These are phyloP conservation scores for Neogale vison DNA, from an alignment of 2,113 vertebrate species.

Conservation along the genomic window DNA sequence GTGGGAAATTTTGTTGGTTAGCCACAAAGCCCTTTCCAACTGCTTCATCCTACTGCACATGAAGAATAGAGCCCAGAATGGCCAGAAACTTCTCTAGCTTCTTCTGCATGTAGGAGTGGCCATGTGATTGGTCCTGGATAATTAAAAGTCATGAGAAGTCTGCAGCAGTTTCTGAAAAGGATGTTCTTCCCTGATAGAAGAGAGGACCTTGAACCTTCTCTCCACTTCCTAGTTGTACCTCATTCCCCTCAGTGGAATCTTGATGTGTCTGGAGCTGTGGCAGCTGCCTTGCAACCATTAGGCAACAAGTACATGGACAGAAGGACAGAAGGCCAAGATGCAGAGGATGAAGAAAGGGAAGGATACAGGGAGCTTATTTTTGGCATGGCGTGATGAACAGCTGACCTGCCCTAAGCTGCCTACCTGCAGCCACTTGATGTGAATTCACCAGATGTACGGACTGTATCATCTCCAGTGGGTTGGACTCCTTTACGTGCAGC, in stretches of 20 bases:
- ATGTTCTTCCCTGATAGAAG: neutral
- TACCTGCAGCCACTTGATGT: neutral
- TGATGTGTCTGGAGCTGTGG: neutral
- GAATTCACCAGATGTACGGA: neutral
- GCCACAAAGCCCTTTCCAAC: neutral
- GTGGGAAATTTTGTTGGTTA: neutral
- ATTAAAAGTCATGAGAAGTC: neutral
- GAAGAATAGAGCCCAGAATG: neutral
- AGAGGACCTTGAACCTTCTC: neutral
- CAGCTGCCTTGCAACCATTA: neutral
- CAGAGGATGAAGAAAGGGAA: neutral
- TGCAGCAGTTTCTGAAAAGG: neutral
- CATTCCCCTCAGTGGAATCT: rapidly evolving
- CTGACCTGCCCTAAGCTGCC: neutral
- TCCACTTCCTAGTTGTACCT: neutral
- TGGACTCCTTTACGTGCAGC: neutral
- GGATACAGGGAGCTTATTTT: neutral
- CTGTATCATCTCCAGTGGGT: neutral
- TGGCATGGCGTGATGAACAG: no score
- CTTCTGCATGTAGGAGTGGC: neutral
- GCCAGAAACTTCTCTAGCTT: neutral
- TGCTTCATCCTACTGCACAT: neutral
- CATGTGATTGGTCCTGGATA: neutral
- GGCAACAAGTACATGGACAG: neutral
- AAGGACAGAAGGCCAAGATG: neutral